phyloP scores from a whole-genome alignment of 2,113 vertebrate genomes.

The Tichodroma muraria region DNA sequence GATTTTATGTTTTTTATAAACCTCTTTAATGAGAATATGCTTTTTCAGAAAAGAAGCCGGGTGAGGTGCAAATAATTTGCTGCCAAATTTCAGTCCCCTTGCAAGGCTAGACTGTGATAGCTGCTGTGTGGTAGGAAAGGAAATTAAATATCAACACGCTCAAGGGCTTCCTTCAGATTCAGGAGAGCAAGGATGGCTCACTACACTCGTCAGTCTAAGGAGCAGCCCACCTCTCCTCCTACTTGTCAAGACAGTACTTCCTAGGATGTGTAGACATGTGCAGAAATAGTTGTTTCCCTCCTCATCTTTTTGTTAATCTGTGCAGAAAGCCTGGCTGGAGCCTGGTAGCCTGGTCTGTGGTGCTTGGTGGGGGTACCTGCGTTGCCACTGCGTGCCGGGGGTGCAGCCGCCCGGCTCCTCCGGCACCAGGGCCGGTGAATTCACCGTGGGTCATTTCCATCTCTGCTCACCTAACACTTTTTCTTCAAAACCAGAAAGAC shows the following conservation, averaged over 20 bases:
- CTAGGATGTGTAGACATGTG: accelerated
- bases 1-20: background rate
- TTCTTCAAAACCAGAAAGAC: conserved; percentile 64
- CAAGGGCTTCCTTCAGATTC: background rate
- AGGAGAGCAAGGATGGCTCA: background rate
- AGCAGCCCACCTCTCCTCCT: background rate
- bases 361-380: accelerated
- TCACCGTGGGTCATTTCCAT: accelerated
- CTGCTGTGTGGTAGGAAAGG: background rate
- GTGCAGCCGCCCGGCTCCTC: accelerated
- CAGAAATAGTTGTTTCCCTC: background rate
- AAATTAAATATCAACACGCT: background rate
- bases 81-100: background rate
- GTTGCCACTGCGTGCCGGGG: background rate
- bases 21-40: background rate
- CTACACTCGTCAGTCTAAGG: background rate
- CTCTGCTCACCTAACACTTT: background rate
- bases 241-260: background rate
- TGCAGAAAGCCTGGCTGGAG: background rate
- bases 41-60: background rate
- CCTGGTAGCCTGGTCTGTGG: background rate
- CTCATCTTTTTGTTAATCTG: background rate
- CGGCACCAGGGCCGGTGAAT: accelerated
- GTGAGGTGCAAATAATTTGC: background rate
- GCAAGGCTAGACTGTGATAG: background rate